Evolutionary conservation across 2,113 vertebrate genomes (phyloP), one percentile per base, ranked within the genome.

Genomic region (Nyctibius bracteatus): DNA sequence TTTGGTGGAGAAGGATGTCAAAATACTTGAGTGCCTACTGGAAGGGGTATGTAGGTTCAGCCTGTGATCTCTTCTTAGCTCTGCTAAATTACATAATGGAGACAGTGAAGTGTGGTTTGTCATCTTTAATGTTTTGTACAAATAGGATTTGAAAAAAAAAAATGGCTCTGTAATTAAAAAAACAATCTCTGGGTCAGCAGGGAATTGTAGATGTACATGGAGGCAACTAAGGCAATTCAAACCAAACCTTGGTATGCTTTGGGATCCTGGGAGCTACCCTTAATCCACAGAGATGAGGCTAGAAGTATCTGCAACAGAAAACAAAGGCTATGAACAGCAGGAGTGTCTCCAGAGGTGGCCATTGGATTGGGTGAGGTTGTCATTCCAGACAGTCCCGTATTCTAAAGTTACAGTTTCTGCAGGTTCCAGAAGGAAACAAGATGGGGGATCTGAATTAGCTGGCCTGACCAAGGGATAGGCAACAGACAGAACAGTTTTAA

Each of bases 271-370:
- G 65, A 4, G 1, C 43, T 81, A 44, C 4, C 10, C 9, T 77
- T 74, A 55, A 23, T 72, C 21, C 5, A 3, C 68, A 37, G 77
- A 72, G 35, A 43, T 39, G 14, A 72, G 17, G 8, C 44, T 68
- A 25, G 47, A 88, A 49, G 5, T 39, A 71, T 9, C 35, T 72
- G 27, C 19, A 65, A 24, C 12, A 88, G 33, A 57, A 94, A 72
- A 80, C 41, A 82, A 83, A 82, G 25, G 14, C 23, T 80, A 13
- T 43, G 41, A 72, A 47, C 20, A 39, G 23, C 33, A 72, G 30
- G 35, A 61, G 1, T 16, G 8, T 86, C 62, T 68, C 0, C 0
- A 83, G n/a, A 73, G 14, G 9, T 59, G 9, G 21, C 12, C 35
- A 23, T 12, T 51, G 71, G 8, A 54, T 24, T 65, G 30, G 33